These are phyloP conservation scores for Pluvialis apricaria DNA, from an alignment of 2,113 vertebrate species.

Conservation along the genomic window DNA sequence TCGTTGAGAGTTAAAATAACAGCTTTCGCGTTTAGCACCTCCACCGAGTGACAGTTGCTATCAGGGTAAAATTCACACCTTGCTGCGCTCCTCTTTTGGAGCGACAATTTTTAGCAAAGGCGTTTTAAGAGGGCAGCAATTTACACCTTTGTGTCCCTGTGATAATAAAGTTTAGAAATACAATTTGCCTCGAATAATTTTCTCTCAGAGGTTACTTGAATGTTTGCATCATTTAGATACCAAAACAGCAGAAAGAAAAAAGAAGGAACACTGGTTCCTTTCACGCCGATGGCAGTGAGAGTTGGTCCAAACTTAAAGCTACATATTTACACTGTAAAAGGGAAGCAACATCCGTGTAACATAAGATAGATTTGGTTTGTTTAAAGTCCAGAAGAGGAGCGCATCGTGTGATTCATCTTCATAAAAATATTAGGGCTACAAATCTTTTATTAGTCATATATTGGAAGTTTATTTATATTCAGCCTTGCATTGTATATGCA, in stretches of 20 bases:
- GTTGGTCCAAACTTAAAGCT: not conserved
- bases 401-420: not conserved
- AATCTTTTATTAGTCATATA: not conserved
- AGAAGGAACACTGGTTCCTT: not conserved
- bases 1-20: not conserved
- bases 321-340: not conserved
- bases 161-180: not conserved
- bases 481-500: not conserved
- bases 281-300: not conserved
- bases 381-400: not conserved
- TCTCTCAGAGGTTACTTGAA: not conserved
- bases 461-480: not conserved
- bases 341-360: not conserved
- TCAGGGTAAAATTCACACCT: constrained; percentile 27
- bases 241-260: not conserved
- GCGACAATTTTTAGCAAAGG: not conserved
- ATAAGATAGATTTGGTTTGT: not conserved
- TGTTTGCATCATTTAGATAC: not conserved
- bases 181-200: not conserved
- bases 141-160: not conserved
- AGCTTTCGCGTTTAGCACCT: constrained; percentile 35
- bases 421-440: not conserved
- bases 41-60: not conserved
- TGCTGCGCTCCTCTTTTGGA: not conserved
- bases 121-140: not conserved